Conservation (phyloP, 2,888 invertebrate species). For the Emmelina monodactyla region DNA sequence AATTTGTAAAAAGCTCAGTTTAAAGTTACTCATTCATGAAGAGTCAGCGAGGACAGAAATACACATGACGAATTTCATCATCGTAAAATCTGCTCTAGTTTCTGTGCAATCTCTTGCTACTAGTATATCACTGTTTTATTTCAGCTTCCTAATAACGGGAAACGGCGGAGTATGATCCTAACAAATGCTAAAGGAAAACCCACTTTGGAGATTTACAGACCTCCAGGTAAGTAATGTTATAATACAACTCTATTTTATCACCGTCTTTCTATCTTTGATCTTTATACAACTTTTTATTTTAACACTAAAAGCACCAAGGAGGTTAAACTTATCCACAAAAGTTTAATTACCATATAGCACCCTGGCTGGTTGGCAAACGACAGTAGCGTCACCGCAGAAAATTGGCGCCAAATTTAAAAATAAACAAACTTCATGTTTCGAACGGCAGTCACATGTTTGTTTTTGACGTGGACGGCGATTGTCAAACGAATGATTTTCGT, state of each 20-base stretch:
- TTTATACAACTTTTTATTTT: background rate
- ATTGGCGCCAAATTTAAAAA: slow-evolving; percentile 63
- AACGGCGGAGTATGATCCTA: slow-evolving; percentile 78
- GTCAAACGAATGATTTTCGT: slow-evolving; percentile 31
- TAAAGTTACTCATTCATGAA: too few relatives aligned
- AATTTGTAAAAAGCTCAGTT: too few relatives aligned
- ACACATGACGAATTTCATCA: too few relatives aligned
- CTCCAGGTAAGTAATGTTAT: slow-evolving; percentile 74
- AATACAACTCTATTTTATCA: background rate
- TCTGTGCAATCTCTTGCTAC: too few relatives aligned
- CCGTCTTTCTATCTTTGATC: background rate
- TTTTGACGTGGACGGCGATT: slow-evolving; percentile 33
- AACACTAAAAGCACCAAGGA: too few relatives aligned
- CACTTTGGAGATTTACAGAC: slow-evolving; percentile 87
- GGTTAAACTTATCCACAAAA: slow-evolving; percentile 1
- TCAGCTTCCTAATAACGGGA: slow-evolving; percentile 70
- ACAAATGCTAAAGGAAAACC: slow-evolving; percentile 77
- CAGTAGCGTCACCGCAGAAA: slow-evolving; percentile 33
- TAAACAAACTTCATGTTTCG: slow-evolving; percentile 61
- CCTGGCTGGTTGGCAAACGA: slow-evolving; percentile 30
- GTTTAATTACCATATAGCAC: too few relatives aligned
- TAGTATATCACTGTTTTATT: too few relatives aligned
- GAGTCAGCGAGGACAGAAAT: too few relatives aligned
- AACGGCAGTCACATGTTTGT: slow-evolving; percentile 61
- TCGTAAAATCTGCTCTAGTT: too few relatives aligned